These are phyloP conservation scores for Oligia fasciuncula DNA, from an alignment of 2,888 invertebrate genomes.

Conservation along the genomic window DNA sequence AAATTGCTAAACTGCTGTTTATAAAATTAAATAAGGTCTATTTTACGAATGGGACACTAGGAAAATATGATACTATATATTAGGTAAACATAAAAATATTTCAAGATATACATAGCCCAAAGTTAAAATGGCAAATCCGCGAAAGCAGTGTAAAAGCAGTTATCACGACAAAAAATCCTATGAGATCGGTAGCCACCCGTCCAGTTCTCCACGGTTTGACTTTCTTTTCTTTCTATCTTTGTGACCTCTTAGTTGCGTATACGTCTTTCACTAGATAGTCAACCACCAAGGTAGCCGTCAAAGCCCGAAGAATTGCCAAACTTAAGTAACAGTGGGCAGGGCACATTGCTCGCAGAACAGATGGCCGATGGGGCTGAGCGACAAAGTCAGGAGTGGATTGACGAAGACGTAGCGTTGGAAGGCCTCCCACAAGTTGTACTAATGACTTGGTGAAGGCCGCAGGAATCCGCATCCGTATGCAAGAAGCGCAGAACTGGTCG, in stretches of 20 bases:
- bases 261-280: no score
- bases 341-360: background rate
- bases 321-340: background rate
- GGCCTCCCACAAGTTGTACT: no score
- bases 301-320: background rate
- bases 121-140: background rate
- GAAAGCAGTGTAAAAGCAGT: background rate
- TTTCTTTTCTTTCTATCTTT: background rate
- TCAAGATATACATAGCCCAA: background rate
- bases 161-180: background rate
- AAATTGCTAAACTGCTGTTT: background rate
- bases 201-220: no score
- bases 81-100: background rate
- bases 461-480: no score
- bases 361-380: background rate
- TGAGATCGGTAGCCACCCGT: background rate
- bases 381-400: no score
- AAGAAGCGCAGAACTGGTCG: no score
- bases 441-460: no score
- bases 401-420: no score
- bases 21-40: background rate
- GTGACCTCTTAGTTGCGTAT: background rate
- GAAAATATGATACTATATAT: background rate
- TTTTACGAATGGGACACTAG: background rate
- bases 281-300: background rate